Conservation (phyloP, 2,888 invertebrate genomes). For the Trimorus sp. region DNA sequence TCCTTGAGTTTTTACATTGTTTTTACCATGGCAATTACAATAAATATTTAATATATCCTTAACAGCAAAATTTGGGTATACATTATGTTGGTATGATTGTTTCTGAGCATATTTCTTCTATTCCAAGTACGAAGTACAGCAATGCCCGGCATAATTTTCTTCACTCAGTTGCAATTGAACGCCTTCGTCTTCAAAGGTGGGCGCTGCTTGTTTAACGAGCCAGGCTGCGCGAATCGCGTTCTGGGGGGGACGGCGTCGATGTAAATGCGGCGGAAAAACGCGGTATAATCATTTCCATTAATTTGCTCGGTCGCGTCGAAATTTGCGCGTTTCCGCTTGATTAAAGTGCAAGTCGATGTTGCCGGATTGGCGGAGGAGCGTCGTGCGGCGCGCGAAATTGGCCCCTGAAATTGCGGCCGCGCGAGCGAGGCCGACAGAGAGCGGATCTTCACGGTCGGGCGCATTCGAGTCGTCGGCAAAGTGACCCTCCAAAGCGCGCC, state of each 20-base stretch:
- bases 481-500: constrained; percentile 70
- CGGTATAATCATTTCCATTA: constrained; percentile 45
- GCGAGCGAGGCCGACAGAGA: constrained; percentile 15
- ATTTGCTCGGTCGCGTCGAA: constrained; percentile 38
- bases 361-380: constrained; percentile 41
- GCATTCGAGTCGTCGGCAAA: constrained; percentile 69
- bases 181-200: constrained; percentile 27
- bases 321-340: constrained; percentile 51
- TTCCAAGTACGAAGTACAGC: too few species aligned
- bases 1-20: too few species aligned
- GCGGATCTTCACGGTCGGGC: constrained; percentile 70
- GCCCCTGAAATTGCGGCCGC: constrained; percentile 61
- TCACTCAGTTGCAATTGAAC: constrained; percentile 32
- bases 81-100: too few species aligned
- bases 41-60: constrained; percentile 4
- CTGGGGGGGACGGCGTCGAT: background rate
- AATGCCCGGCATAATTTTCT: too few species aligned
- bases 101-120: too few species aligned
- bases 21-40: too few species aligned
- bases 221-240: background rate
- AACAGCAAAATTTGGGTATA: too few species aligned
- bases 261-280: constrained; percentile 42
- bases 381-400: constrained; percentile 53
- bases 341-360: constrained; percentile 51
- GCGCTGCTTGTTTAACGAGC: background rate